A percentile compares a stretch with the other conserved stretches of the same genome.
Conservation (phyloP, 1,140 invertebrate species). For the Leptopilina boulardi region DNA sequence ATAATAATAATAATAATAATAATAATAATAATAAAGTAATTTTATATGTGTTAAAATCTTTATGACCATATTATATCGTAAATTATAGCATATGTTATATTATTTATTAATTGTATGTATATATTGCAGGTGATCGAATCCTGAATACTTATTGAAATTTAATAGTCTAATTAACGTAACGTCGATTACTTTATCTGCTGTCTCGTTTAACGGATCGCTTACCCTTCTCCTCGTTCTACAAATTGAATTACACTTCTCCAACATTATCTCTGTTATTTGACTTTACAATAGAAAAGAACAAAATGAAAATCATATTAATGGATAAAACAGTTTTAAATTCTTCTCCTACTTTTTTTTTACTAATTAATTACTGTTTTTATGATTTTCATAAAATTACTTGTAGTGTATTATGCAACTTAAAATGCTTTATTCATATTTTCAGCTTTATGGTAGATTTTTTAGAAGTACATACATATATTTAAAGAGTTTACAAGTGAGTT, state of each 20-base stretch:
- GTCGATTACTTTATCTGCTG: conserved; percentile 4
- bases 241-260: background rate
- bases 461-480: no score
- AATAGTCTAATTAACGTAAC: conserved; percentile 12
- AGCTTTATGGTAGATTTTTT: no score
- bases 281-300: background rate
- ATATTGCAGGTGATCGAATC: background rate
- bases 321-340: background rate
- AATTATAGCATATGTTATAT: no score
- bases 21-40: no score
- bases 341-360: background rate
- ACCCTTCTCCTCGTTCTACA: background rate
- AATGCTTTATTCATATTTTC: no score
- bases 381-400: no score
- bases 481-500: no score
- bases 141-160: background rate
- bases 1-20: background rate
- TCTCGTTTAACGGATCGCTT: conserved; percentile 18
- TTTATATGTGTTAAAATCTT: background rate
- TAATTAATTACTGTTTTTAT: background rate
- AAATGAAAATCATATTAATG: background rate
- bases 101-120: no score
- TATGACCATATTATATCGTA: background rate
- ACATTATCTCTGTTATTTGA: conserved; percentile 3
- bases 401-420: no score